Evolutionary conservation across 2,888 invertebrate species (phyloP).

Genomic region (Boloria euphrosyne): DNA sequence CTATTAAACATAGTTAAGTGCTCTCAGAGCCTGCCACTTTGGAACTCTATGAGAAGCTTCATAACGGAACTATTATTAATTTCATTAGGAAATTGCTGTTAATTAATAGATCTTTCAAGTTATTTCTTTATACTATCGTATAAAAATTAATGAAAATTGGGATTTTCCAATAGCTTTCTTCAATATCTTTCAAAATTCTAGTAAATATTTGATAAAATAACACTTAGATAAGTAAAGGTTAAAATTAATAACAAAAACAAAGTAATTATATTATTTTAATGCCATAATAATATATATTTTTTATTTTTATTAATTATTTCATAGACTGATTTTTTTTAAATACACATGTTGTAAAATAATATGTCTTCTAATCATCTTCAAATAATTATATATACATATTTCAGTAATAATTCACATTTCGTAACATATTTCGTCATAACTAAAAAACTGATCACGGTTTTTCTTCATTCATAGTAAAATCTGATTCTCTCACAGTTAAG

Average conservation of each 20-base stretch:
- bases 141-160: no score
- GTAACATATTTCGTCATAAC: not conserved
- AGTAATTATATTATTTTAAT: no score
- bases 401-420: no score
- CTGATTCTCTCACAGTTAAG: constrained; percentile 44
- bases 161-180: not conserved
- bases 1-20: constrained; percentile 27
- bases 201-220: no score
- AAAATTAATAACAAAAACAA: no score
- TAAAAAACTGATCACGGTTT: not conserved
- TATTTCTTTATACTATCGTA: not conserved
- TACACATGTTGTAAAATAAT: no score
- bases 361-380: no score
- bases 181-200: not conserved
- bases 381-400: no score
- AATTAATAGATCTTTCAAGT: constrained; percentile 15
- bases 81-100: constrained; percentile 23
- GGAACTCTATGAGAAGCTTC: constrained; percentile 20
- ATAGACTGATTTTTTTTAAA: no score
- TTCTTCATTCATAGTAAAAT: not conserved
- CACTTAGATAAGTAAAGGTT: no score
- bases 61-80: constrained; percentile 23
- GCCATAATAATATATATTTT: no score
- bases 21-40: constrained; percentile 26
- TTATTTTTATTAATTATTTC: no score